These are phyloP conservation scores for Ladona fulva DNA, from an alignment of 1,140 invertebrate species.

Conservation along the genomic window DNA sequence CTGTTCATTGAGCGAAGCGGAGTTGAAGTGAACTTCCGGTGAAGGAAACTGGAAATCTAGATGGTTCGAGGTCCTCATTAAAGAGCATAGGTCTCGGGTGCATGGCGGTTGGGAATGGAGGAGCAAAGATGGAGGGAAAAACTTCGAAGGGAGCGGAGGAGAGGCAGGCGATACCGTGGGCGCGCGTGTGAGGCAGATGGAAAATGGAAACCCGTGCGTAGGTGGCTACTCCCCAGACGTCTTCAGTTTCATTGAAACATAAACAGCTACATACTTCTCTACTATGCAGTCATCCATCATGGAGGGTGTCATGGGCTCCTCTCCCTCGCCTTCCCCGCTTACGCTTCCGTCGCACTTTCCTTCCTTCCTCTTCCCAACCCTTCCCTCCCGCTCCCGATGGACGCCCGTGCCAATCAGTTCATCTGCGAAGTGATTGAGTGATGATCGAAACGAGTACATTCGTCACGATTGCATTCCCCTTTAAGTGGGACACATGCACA, in stretches of 20 bases:
- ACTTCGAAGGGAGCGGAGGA: no score
- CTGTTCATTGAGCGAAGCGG: no score
- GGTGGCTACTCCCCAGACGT: slow-evolving; percentile 1
- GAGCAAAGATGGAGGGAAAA: no score
- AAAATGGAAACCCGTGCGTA: background rate
- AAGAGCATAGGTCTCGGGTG: no score
- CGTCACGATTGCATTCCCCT: background rate
- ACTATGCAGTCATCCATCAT: slow-evolving; percentile 9
- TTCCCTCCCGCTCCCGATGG: background rate
- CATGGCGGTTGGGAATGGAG: no score
- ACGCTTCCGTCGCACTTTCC: no score
- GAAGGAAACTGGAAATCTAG: no score
- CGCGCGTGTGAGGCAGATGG: background rate
- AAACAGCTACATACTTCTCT: slow-evolving; percentile 1
- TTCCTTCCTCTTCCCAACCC: background rate
- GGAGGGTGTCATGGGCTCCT: background rate
- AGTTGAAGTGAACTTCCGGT: no score
- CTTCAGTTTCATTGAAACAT: slow-evolving; percentile 10
- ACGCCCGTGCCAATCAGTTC: background rate
- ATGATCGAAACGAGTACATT: background rate
- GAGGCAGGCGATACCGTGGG: no score
- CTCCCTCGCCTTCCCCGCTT: background rate
- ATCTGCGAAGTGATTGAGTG: background rate
- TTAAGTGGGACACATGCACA: slow-evolving; percentile 4
- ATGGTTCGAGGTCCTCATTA: no score